Base-by-base conservation (phyloP, 2,113 vertebrate species). In the Dolichallabes microphthalmus region DNA sequence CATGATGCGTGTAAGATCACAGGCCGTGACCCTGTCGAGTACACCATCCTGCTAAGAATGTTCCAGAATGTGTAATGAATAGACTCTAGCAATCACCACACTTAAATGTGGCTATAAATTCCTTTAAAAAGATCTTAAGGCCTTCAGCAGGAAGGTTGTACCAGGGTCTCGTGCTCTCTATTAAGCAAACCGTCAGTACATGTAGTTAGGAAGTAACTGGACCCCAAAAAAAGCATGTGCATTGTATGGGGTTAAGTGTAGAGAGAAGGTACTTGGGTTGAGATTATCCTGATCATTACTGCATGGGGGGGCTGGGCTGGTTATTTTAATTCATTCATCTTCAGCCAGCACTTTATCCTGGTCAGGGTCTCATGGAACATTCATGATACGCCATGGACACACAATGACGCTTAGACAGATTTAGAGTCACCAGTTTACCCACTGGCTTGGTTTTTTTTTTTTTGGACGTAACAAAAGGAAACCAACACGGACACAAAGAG, bases 1-100 rank as follows among this genome's bases (percentile, higher is more conserved):
- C 35, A 52, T 84, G 87, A 78, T 63, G 13, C 66, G 17, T 68
- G 52, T 45, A 85, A 14, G 64, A 57, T 66, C 75, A 45, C 22
- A 39, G n/a, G 19, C 17, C 0, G 22, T 35, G 83, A 53, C 14
- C 63, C 53, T 58, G 75, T 39, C 27, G 52, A 79, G 64, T 68
- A 58, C 25, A 68, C 50, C 6, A 5, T 39, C 55, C 73, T 80
- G 57, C 53, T 4, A 66, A 17, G 10, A 32, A 32, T 20, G 13
- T 45, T 25, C 20, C 27, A 75, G 69, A 20, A 14, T 27, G 22
- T 50, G n/a, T 20, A 53, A 63, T 30, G 20, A 64, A 53, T n/a
- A n/a, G 20, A 45, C 17, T 74, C 17, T 74, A 1, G 27, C 53
- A 35, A 66, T 12, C 25, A 11, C 53, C 17, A 78, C 6, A 52